phyloP scores from a whole-genome alignment of 2,797 vertebrate genomes.

The Sitta carolinensis region DNA sequence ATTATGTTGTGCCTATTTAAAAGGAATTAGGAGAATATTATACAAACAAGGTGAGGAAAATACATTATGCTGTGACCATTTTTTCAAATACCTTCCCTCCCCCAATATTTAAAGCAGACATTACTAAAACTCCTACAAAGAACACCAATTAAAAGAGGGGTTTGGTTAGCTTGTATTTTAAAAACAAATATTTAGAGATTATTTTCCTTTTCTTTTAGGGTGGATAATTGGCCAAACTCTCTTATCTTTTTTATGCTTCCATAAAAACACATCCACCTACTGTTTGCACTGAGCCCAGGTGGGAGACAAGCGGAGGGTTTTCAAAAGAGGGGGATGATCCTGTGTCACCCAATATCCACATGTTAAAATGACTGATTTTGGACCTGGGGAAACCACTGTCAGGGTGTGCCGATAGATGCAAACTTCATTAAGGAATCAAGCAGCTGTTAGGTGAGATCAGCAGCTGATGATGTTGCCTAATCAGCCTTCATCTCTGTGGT shows the following conservation, averaged over 20 bases:
- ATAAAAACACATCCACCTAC: background rate
- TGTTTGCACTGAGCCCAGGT: background rate
- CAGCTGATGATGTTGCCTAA: accelerated
- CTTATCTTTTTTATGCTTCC: background rate
- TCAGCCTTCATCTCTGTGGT: background rate
- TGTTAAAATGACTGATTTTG: background rate
- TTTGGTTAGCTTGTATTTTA: background rate
- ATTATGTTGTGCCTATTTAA: conserved; percentile 41
- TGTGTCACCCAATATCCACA: background rate
- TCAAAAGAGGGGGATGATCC: background rate
- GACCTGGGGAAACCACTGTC: background rate
- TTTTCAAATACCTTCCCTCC: background rate
- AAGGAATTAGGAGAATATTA: conserved; percentile 61
- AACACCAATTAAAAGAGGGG: background rate
- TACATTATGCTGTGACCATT: background rate
- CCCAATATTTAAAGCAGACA: background rate
- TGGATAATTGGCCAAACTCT: background rate
- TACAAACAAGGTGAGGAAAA: conserved; percentile 44
- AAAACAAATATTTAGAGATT: background rate
- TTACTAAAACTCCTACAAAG: background rate
- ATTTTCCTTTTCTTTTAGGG: background rate
- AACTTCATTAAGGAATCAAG: background rate
- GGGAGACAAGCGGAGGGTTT: background rate
- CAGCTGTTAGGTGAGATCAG: background rate
- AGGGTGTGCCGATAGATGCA: background rate